Base-by-base conservation (phyloP, 53 echinoderm and acorn worm species). In the Paelopatides confundens region DNA sequence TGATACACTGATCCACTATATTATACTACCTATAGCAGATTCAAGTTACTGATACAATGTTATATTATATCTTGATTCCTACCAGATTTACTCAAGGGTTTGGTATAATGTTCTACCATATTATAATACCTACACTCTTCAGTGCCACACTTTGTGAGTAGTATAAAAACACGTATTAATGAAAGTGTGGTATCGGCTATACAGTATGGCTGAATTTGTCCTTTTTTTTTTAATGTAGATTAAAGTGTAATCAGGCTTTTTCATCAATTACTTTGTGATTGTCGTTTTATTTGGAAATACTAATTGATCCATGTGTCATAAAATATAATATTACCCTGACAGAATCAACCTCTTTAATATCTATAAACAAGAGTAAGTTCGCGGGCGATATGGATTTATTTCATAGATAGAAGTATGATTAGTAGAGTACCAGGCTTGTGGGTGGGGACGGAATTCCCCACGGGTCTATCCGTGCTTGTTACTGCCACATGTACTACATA, bases 211-310 rank as follows among this genome's bases (percentile, higher is more conserved):
- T n/a, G n/a, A n/a, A n/a, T n/a, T n/a, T n/a, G n/a, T n/a, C n/a
- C n/a, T n/a, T n/a, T n/a, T n/a, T n/a, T n/a, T n/a, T n/a, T n/a
- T n/a, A 43, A 43, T 43, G 43, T 12, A 12, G 43, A 10, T 43
- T 43, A 29, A 68, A 68, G 34, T 31, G 68, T 23, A 29, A 35
- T 21, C 38, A 23, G 24, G 74, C 74, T 74, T 46, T 74, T 74
- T 27, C 74, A 74, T 74, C 39, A 74, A 74, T 74, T 74, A 74
- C 74, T 74, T 26, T 74, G 40, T 32, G 74, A 74, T 74, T 74
- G 74, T 58, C 24, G 1, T 58, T 58, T 58, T 58, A 33, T 74
- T 38, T 39, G 40, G 21, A 43, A 36, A 23, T 39, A 74, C 40
- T 74, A 74, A 74, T 74, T 74, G 74, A 74, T 74, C 23, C 39